phyloP scores from a whole-genome alignment of 2,113 vertebrate species.

The Oenanthe melanoleuca region DNA sequence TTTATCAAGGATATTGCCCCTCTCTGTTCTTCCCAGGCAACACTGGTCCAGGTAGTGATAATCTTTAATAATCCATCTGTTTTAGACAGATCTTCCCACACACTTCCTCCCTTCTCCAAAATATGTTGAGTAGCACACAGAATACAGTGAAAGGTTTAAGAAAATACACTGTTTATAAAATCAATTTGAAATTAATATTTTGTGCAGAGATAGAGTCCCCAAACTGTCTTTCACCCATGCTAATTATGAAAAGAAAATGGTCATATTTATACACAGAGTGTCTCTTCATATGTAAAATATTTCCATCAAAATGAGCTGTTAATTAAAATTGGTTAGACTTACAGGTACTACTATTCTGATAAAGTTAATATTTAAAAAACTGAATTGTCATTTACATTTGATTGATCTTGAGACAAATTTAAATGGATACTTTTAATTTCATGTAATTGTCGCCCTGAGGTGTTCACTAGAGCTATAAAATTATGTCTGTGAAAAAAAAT shows the following conservation, averaged over 20 bases:
- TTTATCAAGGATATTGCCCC: background rate
- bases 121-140: background rate
- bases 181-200: background rate
- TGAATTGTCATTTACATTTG: background rate
- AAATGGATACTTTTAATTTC: background rate
- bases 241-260: background rate
- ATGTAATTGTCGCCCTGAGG: background rate
- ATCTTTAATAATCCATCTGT: background rate
- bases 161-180: background rate
- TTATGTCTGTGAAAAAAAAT: background rate
- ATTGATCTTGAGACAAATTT: background rate
- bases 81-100: background rate
- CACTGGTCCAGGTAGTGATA: background rate
- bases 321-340: background rate
- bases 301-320: conserved; percentile 19
- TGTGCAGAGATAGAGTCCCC: background rate
- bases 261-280: background rate
- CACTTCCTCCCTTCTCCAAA: background rate
- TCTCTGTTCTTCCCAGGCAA: background rate
- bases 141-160: background rate
- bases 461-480: background rate
- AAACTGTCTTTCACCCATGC: background rate
- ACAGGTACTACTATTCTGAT: background rate
- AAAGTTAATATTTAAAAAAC: background rate
- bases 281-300: background rate